phyloP scores from a whole-genome alignment of 2,113 vertebrate genomes.

The Antechinus stuartii region DNA sequence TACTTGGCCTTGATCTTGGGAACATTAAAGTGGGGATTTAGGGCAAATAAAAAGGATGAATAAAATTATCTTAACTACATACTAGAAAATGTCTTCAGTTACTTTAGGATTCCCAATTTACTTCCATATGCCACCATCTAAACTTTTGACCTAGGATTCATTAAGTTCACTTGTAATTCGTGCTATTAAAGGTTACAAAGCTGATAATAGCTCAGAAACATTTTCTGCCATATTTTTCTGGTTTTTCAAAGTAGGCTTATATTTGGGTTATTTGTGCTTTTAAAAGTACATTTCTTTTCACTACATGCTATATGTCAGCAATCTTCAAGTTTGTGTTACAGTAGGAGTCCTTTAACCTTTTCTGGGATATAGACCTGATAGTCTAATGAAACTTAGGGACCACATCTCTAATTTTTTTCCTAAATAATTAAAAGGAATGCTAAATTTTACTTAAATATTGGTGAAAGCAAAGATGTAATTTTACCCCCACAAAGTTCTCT shows the following conservation, averaged over 20 bases:
- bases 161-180: conserved; percentile 48
- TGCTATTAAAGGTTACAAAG: conserved; percentile 28
- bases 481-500: no score
- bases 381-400: not conserved
- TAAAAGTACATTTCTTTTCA: not conserved
- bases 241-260: not conserved
- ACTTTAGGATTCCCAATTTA: conserved; percentile 37
- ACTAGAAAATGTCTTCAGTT: not conserved
- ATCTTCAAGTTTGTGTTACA: conserved; percentile 4
- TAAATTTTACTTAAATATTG: no score
- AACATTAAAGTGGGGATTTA: conserved; percentile 35
- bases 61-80: conserved; percentile 26
- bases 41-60: conserved; percentile 42
- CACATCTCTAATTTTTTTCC: not conserved
- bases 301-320: not conserved
- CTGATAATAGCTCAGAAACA: conserved; percentile 17
- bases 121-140: conserved; percentile 10
- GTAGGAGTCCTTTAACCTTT: not conserved
- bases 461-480: no score
- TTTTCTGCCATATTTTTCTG: conserved; percentile 28
- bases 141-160: conserved; percentile 44
- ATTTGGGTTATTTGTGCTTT: conserved; percentile 21
- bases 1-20: conserved; percentile 8
- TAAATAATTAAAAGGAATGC: no score
- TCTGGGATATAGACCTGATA: not conserved